Evolutionary conservation across 2,888 invertebrate species (phyloP), one percentile per base, ranked within the genome.

Genomic region (Boloria euphrosyne): DNA sequence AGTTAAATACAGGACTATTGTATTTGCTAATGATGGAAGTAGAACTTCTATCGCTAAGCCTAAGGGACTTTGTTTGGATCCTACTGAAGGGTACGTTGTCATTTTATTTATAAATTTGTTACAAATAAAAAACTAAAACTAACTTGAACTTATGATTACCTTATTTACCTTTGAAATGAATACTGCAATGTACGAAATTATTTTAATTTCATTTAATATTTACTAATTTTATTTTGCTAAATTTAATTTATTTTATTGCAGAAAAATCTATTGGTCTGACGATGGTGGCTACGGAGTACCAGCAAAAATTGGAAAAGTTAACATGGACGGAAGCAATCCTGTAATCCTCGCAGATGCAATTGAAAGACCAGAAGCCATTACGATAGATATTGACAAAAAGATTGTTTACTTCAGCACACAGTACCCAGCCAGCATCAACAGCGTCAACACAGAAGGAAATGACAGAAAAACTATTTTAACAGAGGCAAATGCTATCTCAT

Each of bases 231-330:
- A n/a, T 16, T 16, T 31, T 7, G n/a, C 5, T 7, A 47, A 16
- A 47, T 47, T n/a, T 47, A 4, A 47, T n/a, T 47, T 47, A 2
- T n/a, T n/a, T 47, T 71, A 58, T 81, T 87, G 53, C 83, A 95
- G 95, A 43, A 96, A 96, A 89, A 87, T 98, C 38, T 99, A 97
- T 89, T 99, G 99, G 99, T 94, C 98, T 13, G 99, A 99, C 80
- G 97, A 97, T 74, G 99, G 99, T 13, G 98, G 98, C 10, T 95
- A 93, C 69, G 97, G 97, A 2, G 96, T 98, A 0, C 97, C 97
- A 0, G 93, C 96, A 0, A 99, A 99, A 86, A 95, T 99, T 43
- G 97, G 95, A 0, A 96, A 95, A 76, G 97, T 97, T 0, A 97
- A 97, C 80, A 98, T 99, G 97, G 98, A 98, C 81, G 99, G 99